Percentiles rank a stretch among this genome's conserved stretches.
Conservation (phyloP, 1,140 invertebrate species). For the Rhynchophorus ferrugineus region DNA sequence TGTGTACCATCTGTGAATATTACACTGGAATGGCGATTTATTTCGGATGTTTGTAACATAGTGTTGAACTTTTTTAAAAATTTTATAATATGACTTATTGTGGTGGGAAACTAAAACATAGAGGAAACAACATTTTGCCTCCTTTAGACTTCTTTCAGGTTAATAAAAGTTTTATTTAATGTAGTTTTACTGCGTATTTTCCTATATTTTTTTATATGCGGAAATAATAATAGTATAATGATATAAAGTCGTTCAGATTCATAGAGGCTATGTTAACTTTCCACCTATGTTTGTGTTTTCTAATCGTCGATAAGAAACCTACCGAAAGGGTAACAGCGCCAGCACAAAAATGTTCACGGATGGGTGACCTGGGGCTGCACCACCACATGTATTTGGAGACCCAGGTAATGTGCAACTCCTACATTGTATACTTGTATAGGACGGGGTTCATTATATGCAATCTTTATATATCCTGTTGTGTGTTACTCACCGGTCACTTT, state of each 20-base stretch:
- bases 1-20: neutral
- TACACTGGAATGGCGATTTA: neutral
- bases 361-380: conserved; percentile 6
- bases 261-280: too few relatives aligned
- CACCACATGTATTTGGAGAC: neutral
- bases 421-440: conserved; percentile 23
- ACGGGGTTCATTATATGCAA: conserved; percentile 14
- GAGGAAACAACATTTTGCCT: too few relatives aligned
- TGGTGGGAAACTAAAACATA: too few relatives aligned
- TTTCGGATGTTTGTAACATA: neutral
- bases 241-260: too few relatives aligned
- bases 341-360: conserved; percentile 26
- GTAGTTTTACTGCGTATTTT: too few relatives aligned
- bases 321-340: conserved; percentile 8
- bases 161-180: too few relatives aligned
- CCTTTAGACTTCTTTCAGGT: too few relatives aligned
- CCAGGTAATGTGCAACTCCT: conserved; percentile 3
- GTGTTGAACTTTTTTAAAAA: neutral
- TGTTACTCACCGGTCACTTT: too few relatives aligned
- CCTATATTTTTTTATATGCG: too few relatives aligned
- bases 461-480: too few relatives aligned
- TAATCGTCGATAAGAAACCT: neutral
- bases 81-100: neutral
- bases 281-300: neutral
- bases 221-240: too few relatives aligned